Evolutionary conservation across 1,140 invertebrate genomes (phyloP).

Genomic region (Ericerus pela): DNA sequence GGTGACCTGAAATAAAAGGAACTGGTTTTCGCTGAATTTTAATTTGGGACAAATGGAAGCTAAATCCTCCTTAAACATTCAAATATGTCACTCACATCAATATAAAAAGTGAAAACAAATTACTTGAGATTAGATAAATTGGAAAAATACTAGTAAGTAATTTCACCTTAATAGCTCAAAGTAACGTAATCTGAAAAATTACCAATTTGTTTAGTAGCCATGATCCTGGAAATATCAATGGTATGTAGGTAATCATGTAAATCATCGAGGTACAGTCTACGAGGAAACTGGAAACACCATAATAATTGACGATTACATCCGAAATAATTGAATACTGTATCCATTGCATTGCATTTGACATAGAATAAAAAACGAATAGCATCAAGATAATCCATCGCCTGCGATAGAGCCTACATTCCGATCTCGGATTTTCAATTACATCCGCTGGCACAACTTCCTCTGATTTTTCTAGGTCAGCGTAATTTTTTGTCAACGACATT

Average conservation of each 20-base stretch:
- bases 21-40: too few species aligned
- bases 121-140: too few species aligned
- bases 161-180: too few species aligned
- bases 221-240: conserved; percentile 87
- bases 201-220: conserved; percentile 80
- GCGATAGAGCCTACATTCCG: conserved; percentile 37
- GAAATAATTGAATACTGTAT: conserved; percentile 77
- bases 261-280: conserved; percentile 95
- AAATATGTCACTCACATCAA: too few species aligned
- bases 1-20: too few species aligned
- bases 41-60: too few species aligned
- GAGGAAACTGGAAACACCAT: conserved; percentile 42
- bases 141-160: too few species aligned
- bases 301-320: conserved; percentile 56
- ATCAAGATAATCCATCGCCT: conserved; percentile 71
- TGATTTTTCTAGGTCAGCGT: conserved; percentile 8
- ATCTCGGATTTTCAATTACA: neutral
- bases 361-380: conserved; percentile 81
- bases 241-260: conserved; percentile 92
- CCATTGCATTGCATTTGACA: conserved; percentile 79
- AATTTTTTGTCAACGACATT: neutral
- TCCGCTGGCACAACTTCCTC: neutral
- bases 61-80: too few species aligned
- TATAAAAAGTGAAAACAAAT: too few species aligned
- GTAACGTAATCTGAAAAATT: conserved; percentile 40